Conservation (phyloP, 2,797 vertebrate genomes). For the Gallinago stenura region DNA sequence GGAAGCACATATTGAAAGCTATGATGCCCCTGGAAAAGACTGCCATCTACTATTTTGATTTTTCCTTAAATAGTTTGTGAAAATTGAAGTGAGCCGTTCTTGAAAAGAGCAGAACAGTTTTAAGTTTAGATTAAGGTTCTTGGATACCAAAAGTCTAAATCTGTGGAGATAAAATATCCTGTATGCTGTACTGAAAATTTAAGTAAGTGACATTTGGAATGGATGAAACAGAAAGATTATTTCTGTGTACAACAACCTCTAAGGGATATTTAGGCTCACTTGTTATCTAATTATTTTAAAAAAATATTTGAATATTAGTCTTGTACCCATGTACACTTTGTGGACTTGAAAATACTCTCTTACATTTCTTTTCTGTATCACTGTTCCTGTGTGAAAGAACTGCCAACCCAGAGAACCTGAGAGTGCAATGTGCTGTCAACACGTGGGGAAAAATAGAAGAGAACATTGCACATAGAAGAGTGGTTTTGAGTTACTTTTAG, state of each 20-base stretch:
- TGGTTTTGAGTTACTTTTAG: slow-evolving; percentile 39
- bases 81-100: neutral
- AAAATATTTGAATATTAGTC: neutral
- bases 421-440: slow-evolving; percentile 52
- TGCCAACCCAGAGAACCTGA: slow-evolving; percentile 36
- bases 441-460: slow-evolving; percentile 24
- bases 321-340: neutral
- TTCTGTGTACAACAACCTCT: neutral
- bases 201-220: neutral
- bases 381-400: neutral
- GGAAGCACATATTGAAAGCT: neutral
- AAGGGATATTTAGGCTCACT: neutral
- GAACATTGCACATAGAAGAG: neutral
- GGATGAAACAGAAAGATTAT: neutral
- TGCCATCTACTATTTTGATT: neutral
- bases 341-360: neutral
- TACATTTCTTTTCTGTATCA: neutral
- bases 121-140: neutral
- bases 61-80: neutral
- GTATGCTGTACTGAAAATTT: neutral
- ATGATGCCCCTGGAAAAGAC: neutral
- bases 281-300: neutral
- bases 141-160: neutral
- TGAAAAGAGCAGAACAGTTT: neutral
- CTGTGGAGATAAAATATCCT: neutral